Percentiles rank a stretch among this genome's conserved stretches.
Evolutionary conservation across 2,797 vertebrate species (phyloP).

Genomic region (Pitangus sulphuratus): DNA sequence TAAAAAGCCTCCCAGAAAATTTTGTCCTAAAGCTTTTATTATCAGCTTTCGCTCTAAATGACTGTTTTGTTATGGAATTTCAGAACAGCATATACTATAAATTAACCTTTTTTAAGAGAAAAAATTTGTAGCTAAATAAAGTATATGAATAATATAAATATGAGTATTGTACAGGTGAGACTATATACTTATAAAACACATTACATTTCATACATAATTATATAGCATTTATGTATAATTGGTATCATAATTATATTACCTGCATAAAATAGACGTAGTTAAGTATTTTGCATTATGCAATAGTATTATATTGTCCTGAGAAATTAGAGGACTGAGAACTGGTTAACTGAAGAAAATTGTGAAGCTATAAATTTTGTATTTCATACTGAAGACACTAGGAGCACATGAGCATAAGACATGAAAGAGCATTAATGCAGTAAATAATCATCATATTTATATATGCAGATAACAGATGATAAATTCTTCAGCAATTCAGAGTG

Average conservation of each 20-base stretch:
- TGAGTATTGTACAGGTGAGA: neutral
- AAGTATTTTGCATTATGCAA: neutral
- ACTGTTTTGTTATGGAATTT: neutral
- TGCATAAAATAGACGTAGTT: neutral
- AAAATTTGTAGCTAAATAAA: neutral
- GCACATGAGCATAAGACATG: neutral
- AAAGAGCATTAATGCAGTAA: neutral
- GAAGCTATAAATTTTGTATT: neutral
- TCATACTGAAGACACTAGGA: neutral
- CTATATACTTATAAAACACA: neutral
- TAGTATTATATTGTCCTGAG: neutral
- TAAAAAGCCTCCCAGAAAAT: neutral
- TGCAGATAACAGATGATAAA: neutral
- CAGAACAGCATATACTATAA: neutral
- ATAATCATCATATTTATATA: neutral
- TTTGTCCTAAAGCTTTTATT: neutral
- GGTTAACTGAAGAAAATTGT: neutral
- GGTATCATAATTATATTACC: neutral
- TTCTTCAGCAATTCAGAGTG: neutral
- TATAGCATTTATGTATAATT: neutral
- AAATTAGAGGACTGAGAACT: neutral
- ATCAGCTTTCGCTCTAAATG: neutral
- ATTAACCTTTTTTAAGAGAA: neutral
- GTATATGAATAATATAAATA: neutral
- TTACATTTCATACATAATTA: neutral